phyloP scores from a whole-genome alignment of 2,888 invertebrate species.

The Ochlodes sylvanus region DNA sequence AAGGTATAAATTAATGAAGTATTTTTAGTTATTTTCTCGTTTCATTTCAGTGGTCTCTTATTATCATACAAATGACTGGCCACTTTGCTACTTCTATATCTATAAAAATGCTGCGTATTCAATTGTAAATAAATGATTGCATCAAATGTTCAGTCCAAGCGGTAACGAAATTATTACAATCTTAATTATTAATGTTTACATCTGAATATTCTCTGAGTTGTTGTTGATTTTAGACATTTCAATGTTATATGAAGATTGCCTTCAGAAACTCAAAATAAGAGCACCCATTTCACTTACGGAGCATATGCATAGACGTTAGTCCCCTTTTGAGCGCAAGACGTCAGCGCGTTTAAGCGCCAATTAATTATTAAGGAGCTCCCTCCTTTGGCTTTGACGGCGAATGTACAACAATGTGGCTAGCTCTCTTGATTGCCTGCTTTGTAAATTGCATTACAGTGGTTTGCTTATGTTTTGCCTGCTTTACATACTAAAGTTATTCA shows the following conservation, averaged over 20 bases:
- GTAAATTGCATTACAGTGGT: conserved; percentile 75
- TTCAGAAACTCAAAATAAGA: conserved; percentile 35
- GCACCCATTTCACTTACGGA: conserved; percentile 52
- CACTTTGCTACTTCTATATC: too few relatives aligned
- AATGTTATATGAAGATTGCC: conserved; percentile 35
- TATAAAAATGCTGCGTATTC: too few relatives aligned
- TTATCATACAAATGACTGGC: too few relatives aligned
- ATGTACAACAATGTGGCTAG: conserved; percentile 80
- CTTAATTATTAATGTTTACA: conserved; percentile 8
- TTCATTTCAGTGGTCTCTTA: too few relatives aligned
- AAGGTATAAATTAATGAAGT: too few relatives aligned
- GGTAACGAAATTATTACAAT: background rate
- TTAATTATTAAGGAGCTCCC: conserved; percentile 82
- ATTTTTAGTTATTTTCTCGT: too few relatives aligned
- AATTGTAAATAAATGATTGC: too few relatives aligned
- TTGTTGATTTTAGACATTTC: conserved; percentile 32
- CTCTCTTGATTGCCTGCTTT: conserved; percentile 79
- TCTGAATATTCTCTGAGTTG: conserved; percentile 10
- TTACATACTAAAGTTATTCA: conserved; percentile 32
- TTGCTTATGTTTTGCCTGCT: conserved; percentile 55
- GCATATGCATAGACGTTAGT: conserved; percentile 74
- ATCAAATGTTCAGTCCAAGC: too few relatives aligned
- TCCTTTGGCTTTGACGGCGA: conserved; percentile 80
- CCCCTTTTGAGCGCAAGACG: conserved; percentile 74
- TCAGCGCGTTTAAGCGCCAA: conserved; percentile 81